Percentiles rank a stretch among this genome's conserved stretches.
phyloP scores from a whole-genome alignment of 1,140 invertebrate genomes.

The Harpegnathos saltator region DNA sequence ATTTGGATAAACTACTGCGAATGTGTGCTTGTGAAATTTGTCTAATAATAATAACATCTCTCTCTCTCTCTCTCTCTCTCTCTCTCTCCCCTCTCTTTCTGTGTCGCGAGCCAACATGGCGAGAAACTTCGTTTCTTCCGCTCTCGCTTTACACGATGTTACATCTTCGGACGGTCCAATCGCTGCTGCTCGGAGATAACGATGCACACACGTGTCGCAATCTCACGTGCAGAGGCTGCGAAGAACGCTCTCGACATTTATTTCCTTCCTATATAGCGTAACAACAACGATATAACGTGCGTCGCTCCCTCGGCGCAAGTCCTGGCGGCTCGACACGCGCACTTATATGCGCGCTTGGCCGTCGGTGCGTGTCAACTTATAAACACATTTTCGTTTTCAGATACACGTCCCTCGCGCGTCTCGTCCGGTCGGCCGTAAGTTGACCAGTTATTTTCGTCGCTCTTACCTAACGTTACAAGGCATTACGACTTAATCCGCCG shows the following conservation, averaged over 20 bases:
- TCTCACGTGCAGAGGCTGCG: background rate
- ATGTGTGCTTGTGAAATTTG: too few relatives aligned
- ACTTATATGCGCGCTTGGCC: too few relatives aligned
- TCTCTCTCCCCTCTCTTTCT: too few relatives aligned
- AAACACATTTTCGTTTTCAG: slow-evolving; percentile 68
- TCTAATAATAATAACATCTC: too few relatives aligned
- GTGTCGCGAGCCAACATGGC: too few relatives aligned
- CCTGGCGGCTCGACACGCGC: background rate
- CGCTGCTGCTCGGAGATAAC: background rate
- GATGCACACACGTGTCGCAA: background rate
- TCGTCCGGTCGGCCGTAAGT: slow-evolving; percentile 65
- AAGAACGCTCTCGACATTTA: background rate
- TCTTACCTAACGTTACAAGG: slow-evolving; percentile 78
- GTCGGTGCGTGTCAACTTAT: slow-evolving; percentile 55
- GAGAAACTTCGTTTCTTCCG: background rate
- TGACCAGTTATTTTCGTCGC: slow-evolving; percentile 79
- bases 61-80: too few relatives aligned
- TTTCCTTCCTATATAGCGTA: background rate
- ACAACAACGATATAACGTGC: background rate
- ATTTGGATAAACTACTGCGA: too few relatives aligned
- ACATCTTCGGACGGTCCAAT: background rate
- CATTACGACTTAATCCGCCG: slow-evolving; percentile 79
- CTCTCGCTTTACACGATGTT: background rate
- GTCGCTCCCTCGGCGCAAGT: background rate
- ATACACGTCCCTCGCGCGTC: slow-evolving; percentile 65